phyloP scores from a whole-genome alignment of 2,113 vertebrate genomes.

The Pelodiscus sinensis region DNA sequence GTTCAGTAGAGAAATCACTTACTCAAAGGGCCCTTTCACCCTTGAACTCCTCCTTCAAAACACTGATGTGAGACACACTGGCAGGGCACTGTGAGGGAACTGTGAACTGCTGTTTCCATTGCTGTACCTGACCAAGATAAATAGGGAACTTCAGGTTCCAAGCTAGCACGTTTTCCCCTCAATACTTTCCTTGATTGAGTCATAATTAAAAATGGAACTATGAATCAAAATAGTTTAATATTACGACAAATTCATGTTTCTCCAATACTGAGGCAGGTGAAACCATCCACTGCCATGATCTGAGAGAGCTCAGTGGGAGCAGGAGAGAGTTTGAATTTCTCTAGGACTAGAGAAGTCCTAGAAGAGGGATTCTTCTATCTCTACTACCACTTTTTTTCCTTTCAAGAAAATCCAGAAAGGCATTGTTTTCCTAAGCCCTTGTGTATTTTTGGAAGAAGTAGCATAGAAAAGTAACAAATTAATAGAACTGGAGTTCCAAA shows the following conservation, averaged over 20 bases:
- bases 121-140: neutral
- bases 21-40: conserved; percentile 1
- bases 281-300: neutral
- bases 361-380: neutral
- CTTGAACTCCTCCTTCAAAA: conserved; percentile 30
- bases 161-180: neutral
- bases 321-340: neutral
- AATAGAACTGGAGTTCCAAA: neutral
- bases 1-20: conserved; percentile 23
- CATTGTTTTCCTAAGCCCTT: neutral
- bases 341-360: neutral
- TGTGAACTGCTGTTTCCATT: neutral
- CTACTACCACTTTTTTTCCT: conserved; percentile 37
- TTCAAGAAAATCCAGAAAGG: neutral
- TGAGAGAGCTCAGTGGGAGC: neutral
- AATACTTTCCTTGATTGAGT: neutral
- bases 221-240: too few species aligned
- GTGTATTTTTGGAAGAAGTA: neutral
- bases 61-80: neutral
- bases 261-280: neutral
- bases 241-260: neutral
- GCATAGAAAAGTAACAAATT: neutral
- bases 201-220: neutral
- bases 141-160: neutral
- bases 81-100: neutral